phyloP scores from a whole-genome alignment of 2,888 invertebrate genomes.

The Axea sp. region DNA sequence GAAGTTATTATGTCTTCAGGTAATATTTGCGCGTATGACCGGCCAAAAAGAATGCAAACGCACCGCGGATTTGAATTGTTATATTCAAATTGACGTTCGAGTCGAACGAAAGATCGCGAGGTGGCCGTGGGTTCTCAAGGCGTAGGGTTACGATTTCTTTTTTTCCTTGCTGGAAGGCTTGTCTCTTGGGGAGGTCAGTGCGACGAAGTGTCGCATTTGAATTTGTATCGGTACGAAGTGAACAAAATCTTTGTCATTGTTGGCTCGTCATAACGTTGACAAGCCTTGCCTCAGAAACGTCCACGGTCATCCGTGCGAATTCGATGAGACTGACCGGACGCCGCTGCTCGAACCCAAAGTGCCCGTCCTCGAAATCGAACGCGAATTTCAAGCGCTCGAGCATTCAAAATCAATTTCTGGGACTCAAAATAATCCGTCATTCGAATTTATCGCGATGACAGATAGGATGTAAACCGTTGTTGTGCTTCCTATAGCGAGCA shows the following conservation, averaged over 20 bases:
- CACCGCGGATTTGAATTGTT: conserved; percentile 42
- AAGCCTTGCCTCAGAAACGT: conserved; percentile 64
- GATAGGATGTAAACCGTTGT: conserved; percentile 4
- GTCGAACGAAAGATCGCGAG: conserved; percentile 49
- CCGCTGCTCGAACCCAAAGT: too few relatives aligned
- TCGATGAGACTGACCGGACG: neutral
- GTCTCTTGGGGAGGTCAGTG: conserved; percentile 44
- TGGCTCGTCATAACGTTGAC: conserved; percentile 70
- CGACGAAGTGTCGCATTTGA: conserved; percentile 69
- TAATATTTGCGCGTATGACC: conserved; percentile 50
- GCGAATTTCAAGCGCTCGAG: too few relatives aligned
- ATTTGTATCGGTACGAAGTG: conserved; percentile 66
- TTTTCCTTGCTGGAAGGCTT: conserved; percentile 29
- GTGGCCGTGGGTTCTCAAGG: conserved; percentile 75
- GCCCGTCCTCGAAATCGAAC: too few relatives aligned
- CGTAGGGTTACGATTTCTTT: conserved; percentile 74
- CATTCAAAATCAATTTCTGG: too few relatives aligned
- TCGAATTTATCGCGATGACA: conserved; percentile 11
- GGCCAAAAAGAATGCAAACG: conserved; percentile 38
- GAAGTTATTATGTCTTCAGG: conserved; percentile 67
- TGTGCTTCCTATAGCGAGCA: conserved; percentile 4
- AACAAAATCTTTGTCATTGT: conserved; percentile 72
- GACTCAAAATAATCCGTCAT: too few relatives aligned
- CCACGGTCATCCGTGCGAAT: conserved; percentile 67
- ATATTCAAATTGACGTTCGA: conserved; percentile 66